A percentile compares a stretch with the other conserved stretches of the same genome.
Conservation (phyloP, 2,797 vertebrate genomes). For the Pteronotus mesoamericanus region DNA sequence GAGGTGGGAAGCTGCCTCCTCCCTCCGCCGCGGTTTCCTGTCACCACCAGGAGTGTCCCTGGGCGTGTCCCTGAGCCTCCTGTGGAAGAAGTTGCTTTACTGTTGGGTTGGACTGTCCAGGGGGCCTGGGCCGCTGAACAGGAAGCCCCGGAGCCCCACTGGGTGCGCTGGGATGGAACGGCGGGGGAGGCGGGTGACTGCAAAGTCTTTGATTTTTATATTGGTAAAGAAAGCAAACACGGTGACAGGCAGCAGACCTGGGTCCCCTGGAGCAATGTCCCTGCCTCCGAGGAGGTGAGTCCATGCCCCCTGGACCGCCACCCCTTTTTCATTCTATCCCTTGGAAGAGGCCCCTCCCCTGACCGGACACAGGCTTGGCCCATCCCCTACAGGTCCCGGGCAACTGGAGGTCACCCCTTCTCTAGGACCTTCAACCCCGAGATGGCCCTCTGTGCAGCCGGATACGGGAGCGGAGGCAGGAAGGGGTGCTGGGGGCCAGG, state of each 20-base stretch:
- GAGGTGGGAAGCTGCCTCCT: background rate
- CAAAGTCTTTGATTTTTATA: background rate
- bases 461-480: background rate
- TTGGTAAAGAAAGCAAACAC: background rate
- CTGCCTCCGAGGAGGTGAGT: background rate
- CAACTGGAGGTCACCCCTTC: background rate
- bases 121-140: background rate
- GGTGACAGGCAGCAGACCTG: no score
- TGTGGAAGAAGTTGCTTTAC: background rate
- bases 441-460: background rate
- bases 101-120: background rate
- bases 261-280: no score
- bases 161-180: background rate
- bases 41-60: background rate
- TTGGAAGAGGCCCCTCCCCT: background rate
- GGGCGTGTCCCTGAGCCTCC: background rate
- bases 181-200: no score
- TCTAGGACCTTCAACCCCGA: background rate
- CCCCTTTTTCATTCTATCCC: background rate
- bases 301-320: background rate
- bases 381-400: background rate
- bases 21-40: fast-evolving
- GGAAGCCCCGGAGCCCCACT: no score
- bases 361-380: background rate
- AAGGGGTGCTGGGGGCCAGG: fast-evolving